phyloP scores from a whole-genome alignment of 1,140 invertebrate species.

The Harpegnathos saltator region DNA sequence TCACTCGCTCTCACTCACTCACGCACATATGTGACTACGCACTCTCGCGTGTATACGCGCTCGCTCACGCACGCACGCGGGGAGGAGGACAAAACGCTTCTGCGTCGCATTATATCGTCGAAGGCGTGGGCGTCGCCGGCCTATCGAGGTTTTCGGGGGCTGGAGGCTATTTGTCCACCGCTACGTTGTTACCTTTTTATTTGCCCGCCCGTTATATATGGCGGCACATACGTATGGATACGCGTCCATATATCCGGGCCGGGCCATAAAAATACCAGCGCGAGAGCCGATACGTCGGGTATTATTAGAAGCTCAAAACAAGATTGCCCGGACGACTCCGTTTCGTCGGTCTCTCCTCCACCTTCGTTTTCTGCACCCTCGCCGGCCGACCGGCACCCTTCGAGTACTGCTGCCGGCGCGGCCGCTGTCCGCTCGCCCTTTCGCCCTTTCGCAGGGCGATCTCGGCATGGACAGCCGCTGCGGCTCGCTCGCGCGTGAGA shows the following conservation, averaged over 20 bases:
- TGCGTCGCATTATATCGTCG: constrained; percentile 44
- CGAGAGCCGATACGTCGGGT: constrained; percentile 64
- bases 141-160: constrained; percentile 50
- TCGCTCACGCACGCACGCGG: no score
- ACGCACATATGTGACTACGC: background rate
- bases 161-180: constrained; percentile 56
- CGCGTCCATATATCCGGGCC: constrained; percentile 44
- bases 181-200: constrained; percentile 62
- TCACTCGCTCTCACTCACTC: constrained; percentile 4
- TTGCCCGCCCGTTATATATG: constrained; percentile 54
- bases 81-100: constrained; percentile 25
- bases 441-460: constrained; percentile 33
- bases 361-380: constrained; percentile 44
- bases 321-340: constrained; percentile 64
- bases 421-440: no score
- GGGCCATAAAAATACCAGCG: constrained; percentile 69
- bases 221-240: constrained; percentile 42
- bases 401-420: no score
- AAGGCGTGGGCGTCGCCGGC: constrained; percentile 34
- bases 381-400: no score
- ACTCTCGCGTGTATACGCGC: no score
- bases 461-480: constrained; percentile 30
- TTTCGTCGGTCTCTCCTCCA: constrained; percentile 41
- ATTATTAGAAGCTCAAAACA: constrained; percentile 75
- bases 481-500: no score